Evolutionary conservation across 1,140 invertebrate genomes (phyloP), one percentile per base, ranked within the genome.

Genomic region (Drosophila arawakana): DNA sequence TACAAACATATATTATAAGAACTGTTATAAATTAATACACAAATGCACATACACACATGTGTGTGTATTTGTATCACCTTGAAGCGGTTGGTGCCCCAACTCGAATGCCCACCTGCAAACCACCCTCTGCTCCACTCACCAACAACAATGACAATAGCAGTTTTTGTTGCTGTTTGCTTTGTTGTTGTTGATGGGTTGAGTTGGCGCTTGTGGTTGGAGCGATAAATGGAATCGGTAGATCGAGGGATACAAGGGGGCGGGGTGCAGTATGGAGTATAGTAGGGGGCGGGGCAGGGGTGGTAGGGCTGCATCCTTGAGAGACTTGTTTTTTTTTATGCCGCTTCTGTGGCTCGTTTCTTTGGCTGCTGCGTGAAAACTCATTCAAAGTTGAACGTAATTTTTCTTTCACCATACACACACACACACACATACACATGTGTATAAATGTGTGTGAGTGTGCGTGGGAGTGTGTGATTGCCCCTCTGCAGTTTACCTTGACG

Each of bases 371-470:
- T 76, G 77, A 68, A 86, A 85, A 82, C 82, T 85, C 82, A 86
- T 85, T 86, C 79, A 86, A 86, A 85, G 49, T 85, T 85, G 69
- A 86, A 79, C 75, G 78, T 79, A 85, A 85, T 86, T 86, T 86
- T 86, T 86, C 83, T 88, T 82, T 73, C 62, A 54, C 34, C 37
- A 71, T 54, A 49, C 47, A 58, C 41, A 62, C 60, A 47, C 50
- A 58, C 44, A 61, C 18, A 39, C 15, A 7, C 25, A 44, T 49
- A 47, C 11, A 34, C 47, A 47, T 49, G 35, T 18, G 43, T 44
- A 71, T 47, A n/a, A 46, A 57, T 6, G 63, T 37, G 61, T 21
- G 62, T 9, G 62, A 52, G 54, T 10, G 54, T 39, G 43, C 2
- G 18, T 58, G 18, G 41, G 55, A 25, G 13, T 55, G 44, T 59